Evolutionary conservation across 2,888 invertebrate genomes (phyloP).

Genomic region (Megaustenia siamemsis): DNA sequence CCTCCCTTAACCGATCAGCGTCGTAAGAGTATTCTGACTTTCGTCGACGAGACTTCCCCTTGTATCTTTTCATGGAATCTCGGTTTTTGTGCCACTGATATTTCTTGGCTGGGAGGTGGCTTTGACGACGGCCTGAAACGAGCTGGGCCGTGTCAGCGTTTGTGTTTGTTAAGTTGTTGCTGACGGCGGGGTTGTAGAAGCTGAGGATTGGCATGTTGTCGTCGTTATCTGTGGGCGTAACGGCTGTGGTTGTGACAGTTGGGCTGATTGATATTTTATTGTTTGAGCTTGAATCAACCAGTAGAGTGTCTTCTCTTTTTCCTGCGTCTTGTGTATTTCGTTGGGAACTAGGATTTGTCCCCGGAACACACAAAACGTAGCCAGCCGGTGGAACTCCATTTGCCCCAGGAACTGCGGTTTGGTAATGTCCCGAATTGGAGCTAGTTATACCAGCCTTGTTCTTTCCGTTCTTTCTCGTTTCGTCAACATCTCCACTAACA

Average conservation of each 20-base stretch:
- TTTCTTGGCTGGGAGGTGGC: constrained; percentile 34
- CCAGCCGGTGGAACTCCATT: background rate
- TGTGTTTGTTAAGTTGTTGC: constrained; percentile 41
- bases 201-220: constrained; percentile 40
- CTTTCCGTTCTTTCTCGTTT: constrained; percentile 19
- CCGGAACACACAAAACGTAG: background rate
- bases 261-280: constrained; percentile 6
- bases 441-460: background rate
- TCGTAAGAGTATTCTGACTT: constrained; percentile 42
- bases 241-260: background rate
- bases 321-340: background rate
- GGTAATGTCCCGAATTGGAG: background rate
- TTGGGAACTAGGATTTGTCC: background rate
- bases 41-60: constrained; percentile 18
- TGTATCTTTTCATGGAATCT: constrained; percentile 53
- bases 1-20: constrained; percentile 61
- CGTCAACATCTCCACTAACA: constrained; percentile 1
- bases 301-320: background rate
- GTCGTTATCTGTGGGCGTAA: constrained; percentile 29
- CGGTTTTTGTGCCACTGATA: constrained; percentile 51
- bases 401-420: background rate
- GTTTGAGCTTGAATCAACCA: background rate
- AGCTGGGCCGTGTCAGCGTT: background rate
- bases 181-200: constrained; percentile 20
- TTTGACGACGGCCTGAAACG: background rate